phyloP scores from a whole-genome alignment of 1,140 invertebrate genomes.

The Cotesia vestalis region DNA sequence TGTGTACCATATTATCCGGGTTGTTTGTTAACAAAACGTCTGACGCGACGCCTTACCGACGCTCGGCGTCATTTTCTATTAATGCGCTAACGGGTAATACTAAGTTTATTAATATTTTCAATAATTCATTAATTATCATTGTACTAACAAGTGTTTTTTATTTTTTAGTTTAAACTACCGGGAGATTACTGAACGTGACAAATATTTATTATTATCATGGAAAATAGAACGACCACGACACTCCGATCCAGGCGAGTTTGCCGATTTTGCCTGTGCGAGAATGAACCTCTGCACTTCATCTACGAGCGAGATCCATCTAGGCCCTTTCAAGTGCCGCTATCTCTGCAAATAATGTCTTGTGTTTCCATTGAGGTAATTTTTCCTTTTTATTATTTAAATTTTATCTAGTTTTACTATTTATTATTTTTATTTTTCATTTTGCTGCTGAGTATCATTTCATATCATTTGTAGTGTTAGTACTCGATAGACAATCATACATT shows the following conservation, averaged over 20 bases:
- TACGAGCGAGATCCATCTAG: constrained; percentile 69
- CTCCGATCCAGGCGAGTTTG: constrained; percentile 72
- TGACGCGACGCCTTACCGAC: constrained; percentile 60
- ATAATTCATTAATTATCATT: not conserved
- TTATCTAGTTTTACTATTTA: no score
- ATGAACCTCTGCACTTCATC: constrained; percentile 71
- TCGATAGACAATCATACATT: constrained; percentile 1
- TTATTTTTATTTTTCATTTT: not conserved
- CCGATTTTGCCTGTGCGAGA: constrained; percentile 75
- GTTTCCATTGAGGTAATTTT: constrained; percentile 76
- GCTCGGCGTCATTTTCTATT: constrained; percentile 57
- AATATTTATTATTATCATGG: constrained; percentile 61
- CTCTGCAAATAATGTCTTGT: constrained; percentile 79
- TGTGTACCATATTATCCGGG: constrained; percentile 52
- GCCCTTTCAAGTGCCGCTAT: constrained; percentile 69
- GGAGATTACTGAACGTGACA: not conserved
- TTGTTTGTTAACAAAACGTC: constrained; percentile 29
- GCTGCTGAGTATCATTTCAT: not conserved
- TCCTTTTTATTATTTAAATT: not conserved
- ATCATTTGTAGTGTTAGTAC: not conserved
- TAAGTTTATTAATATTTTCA: not conserved
- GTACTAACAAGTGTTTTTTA: not conserved
- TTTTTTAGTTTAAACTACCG: no score
- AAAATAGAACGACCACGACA: constrained; percentile 67
- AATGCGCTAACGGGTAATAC: constrained; percentile 38